A percentile compares a stretch with the other conserved stretches of the same genome.
phyloP scores from a whole-genome alignment of 2,113 vertebrate genomes.

The Carettochelys insculpta region DNA sequence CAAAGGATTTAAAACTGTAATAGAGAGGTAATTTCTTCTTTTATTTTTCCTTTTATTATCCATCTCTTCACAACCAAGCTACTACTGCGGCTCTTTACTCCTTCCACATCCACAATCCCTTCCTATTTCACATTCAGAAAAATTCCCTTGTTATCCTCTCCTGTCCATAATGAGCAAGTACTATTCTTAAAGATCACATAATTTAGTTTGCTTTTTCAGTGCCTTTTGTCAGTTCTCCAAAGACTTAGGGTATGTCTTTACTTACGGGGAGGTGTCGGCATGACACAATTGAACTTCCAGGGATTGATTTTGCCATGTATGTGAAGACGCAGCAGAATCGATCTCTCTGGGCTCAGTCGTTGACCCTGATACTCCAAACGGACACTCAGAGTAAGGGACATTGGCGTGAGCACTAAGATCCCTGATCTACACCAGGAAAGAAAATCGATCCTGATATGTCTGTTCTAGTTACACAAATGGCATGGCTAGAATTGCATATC shows the following conservation, averaged over 20 bases:
- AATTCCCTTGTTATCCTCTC: neutral
- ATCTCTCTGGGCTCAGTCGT: too few relatives aligned
- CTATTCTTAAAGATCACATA: neutral
- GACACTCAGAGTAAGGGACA: too few relatives aligned
- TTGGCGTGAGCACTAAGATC: too few relatives aligned
- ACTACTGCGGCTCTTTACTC: neutral
- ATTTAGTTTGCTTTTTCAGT: neutral
- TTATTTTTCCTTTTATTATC: neutral
- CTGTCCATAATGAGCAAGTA: neutral
- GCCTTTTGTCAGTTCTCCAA: neutral
- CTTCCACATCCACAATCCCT: neutral
- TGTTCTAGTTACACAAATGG: too few relatives aligned
- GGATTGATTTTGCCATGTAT: too few relatives aligned
- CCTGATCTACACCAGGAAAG: too few relatives aligned
- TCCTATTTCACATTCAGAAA: neutral
- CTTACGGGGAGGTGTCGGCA: neutral
- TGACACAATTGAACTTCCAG: neutral
- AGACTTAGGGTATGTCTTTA: neutral
- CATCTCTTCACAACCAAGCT: neutral
- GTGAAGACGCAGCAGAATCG: too few relatives aligned
- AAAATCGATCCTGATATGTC: too few relatives aligned
- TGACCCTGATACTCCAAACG: too few relatives aligned
- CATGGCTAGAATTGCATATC: too few relatives aligned
- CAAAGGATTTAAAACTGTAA: neutral
- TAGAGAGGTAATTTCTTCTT: neutral